Conservation (phyloP, 2,888 invertebrate species). For the Ethmia dodecea region DNA sequence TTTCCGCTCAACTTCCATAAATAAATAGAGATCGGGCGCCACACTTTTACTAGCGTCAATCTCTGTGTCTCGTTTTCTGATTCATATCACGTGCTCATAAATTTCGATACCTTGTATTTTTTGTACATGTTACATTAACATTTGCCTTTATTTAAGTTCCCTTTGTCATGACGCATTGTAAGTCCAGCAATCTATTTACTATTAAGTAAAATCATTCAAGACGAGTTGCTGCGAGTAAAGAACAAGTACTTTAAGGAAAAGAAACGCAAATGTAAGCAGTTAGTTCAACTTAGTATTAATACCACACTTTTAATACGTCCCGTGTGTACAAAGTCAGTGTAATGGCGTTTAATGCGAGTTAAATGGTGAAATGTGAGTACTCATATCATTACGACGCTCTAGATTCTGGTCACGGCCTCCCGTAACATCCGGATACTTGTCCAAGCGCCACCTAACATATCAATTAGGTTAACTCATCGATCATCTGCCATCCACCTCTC, state of each 20-base stretch:
- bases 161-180: constrained; percentile 17
- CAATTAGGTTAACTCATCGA: constrained; percentile 56
- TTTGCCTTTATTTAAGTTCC: constrained; percentile 17
- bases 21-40: constrained; percentile 51
- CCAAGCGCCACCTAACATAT: constrained; percentile 57
- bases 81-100: constrained; percentile 49
- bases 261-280: too few species aligned
- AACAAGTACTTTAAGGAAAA: too few species aligned
- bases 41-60: constrained; percentile 63
- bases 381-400: constrained; percentile 27
- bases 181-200: background rate
- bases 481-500: constrained; percentile 62
- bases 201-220: background rate
- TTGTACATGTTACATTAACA: constrained; percentile 27
- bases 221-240: too few species aligned
- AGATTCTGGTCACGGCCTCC: constrained; percentile 37
- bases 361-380: constrained; percentile 12
- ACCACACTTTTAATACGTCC: constrained; percentile 1
- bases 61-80: constrained; percentile 40
- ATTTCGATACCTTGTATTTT: constrained; percentile 33
- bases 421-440: constrained; percentile 34
- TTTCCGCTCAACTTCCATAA: constrained; percentile 50
- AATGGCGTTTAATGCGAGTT: constrained; percentile 6
- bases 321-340: constrained; percentile 3
- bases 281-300: background rate